These are phyloP conservation scores for Sceloporus undulatus DNA, from an alignment of 2,113 vertebrate species.

Conservation along the genomic window DNA sequence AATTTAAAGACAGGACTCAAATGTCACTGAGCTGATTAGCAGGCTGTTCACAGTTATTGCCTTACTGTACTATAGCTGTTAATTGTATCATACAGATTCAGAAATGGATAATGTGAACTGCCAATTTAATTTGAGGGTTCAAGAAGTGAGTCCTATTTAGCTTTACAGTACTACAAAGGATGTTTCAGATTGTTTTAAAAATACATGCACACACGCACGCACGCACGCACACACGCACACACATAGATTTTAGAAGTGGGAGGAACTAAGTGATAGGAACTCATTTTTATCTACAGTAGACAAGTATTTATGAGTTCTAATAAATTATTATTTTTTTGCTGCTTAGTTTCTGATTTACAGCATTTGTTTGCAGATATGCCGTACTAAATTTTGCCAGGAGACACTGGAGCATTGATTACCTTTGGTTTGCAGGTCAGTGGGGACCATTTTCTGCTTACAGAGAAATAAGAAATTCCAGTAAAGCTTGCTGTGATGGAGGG, in stretches of 20 bases:
- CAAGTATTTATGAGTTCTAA: slow-evolving; percentile 55
- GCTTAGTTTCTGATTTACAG: slow-evolving; percentile 61
- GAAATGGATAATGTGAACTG: slow-evolving; percentile 16
- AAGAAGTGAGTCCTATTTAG: neutral
- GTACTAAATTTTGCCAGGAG: slow-evolving; percentile 62
- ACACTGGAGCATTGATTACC: slow-evolving; percentile 63
- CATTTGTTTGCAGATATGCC: slow-evolving; percentile 61
- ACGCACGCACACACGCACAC: too few species aligned
- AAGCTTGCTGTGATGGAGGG: slow-evolving; percentile 58
- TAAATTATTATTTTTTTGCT: slow-evolving; percentile 49
- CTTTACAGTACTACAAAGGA: neutral
- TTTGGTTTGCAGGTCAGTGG: slow-evolving; percentile 58
- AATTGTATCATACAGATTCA: slow-evolving; percentile 30
- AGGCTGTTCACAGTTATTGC: slow-evolving; percentile 43
- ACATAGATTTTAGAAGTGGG: slow-evolving; percentile 5
- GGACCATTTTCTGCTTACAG: slow-evolving; percentile 53
- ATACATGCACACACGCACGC: neutral
- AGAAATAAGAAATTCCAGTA: slow-evolving; percentile 65
- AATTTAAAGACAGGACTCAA: slow-evolving; percentile 43
- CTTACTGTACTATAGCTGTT: slow-evolving; percentile 7
- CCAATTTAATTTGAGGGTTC: neutral
- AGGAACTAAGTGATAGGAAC: slow-evolving; percentile 30
- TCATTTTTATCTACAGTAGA: slow-evolving; percentile 46
- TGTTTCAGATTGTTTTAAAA: slow-evolving; percentile 8
- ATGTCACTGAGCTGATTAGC: slow-evolving; percentile 21